phyloP scores from a whole-genome alignment of 2,888 invertebrate species.

The Griposia aprilina region DNA sequence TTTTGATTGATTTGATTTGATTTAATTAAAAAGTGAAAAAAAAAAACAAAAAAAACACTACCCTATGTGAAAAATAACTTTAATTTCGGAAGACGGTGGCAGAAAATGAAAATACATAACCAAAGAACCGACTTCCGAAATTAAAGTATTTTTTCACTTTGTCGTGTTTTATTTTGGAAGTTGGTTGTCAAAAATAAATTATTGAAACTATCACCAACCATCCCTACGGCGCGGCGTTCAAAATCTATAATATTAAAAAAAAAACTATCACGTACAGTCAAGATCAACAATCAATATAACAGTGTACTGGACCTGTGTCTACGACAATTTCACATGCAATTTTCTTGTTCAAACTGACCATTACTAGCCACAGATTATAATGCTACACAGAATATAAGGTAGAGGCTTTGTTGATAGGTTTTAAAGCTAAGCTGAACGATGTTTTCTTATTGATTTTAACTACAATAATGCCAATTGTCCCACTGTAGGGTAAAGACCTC shows the following conservation, averaged over 20 bases:
- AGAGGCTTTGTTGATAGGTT: conserved; percentile 11
- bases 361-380: conserved; percentile 67
- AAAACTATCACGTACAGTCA: conserved; percentile 57
- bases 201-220: conserved; percentile 1
- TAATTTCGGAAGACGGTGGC: too few relatives aligned
- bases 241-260: conserved; percentile 12
- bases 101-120: too few relatives aligned
- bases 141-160: too few relatives aligned
- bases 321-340: conserved; percentile 78
- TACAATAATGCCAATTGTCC: too few relatives aligned
- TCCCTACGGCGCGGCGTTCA: too few relatives aligned
- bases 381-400: conserved; percentile 58
- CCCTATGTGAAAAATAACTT: too few relatives aligned
- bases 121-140: too few relatives aligned
- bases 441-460: neutral
- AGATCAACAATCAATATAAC: conserved; percentile 63
- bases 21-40: too few relatives aligned
- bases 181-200: neutral
- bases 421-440: conserved; percentile 19
- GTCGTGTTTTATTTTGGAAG: too few relatives aligned
- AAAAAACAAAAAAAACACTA: too few relatives aligned
- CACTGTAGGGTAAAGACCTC: too few relatives aligned
- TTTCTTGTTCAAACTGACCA: conserved; percentile 81
- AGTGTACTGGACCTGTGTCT: conserved; percentile 47
- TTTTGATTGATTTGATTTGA: too few relatives aligned